Evolutionary conservation across 2,113 vertebrate species (phyloP).

Genomic region (Boulengeromyrus knoepffleri): DNA sequence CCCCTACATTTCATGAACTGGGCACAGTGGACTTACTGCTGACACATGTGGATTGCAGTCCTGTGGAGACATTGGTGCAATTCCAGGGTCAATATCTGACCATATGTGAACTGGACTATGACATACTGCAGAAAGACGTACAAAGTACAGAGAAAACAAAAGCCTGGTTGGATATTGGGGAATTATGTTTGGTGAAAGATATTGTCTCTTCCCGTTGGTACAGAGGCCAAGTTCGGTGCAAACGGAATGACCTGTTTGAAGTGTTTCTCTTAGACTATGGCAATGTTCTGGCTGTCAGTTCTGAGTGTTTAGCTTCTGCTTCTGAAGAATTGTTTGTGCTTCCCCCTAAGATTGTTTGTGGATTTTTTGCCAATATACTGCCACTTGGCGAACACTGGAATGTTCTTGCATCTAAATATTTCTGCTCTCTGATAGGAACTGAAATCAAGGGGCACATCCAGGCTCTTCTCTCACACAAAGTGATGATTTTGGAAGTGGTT

Average conservation of each 20-base stretch:
- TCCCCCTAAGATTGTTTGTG: slow-evolving; percentile 73
- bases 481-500: slow-evolving; percentile 72
- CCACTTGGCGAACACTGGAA: slow-evolving; percentile 61
- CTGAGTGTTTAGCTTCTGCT: slow-evolving; percentile 59
- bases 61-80: slow-evolving; percentile 65
- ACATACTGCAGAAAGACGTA: slow-evolving; percentile 74
- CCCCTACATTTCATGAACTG: slow-evolving; percentile 34
- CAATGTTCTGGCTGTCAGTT: slow-evolving; percentile 57
- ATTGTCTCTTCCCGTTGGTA: slow-evolving; percentile 65
- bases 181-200: slow-evolving; percentile 80
- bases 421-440: slow-evolving; percentile 66
- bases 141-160: slow-evolving; percentile 66
- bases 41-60: slow-evolving; percentile 66
- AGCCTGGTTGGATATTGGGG: slow-evolving; percentile 52
- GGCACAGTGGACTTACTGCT: slow-evolving; percentile 70
- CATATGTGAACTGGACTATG: slow-evolving; percentile 75
- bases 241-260: slow-evolving; percentile 50
- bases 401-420: slow-evolving; percentile 65
- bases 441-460: slow-evolving; percentile 68
- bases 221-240: slow-evolving; percentile 76
- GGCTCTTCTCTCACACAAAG: slow-evolving; percentile 63
- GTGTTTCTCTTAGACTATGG: slow-evolving; percentile 78
- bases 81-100: slow-evolving; percentile 70
- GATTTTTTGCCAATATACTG: slow-evolving; percentile 79
- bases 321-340: slow-evolving; percentile 68